phyloP scores from a whole-genome alignment of 2,113 vertebrate species.

The Rousettus leschenaultii region DNA sequence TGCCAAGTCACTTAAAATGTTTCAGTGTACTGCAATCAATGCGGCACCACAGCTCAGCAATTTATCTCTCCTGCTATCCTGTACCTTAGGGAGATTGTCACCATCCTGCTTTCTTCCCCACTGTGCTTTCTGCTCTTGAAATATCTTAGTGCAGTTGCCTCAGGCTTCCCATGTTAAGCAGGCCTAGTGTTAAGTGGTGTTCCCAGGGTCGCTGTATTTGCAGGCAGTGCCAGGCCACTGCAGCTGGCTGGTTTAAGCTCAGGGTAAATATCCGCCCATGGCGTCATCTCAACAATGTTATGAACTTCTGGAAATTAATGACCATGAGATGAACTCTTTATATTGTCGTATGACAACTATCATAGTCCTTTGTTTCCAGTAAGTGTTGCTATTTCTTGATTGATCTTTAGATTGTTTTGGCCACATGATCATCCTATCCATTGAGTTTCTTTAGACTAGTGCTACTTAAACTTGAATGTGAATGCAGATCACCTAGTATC shows the following conservation, averaged over 20 bases:
- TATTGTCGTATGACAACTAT: not conserved
- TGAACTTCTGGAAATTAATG: not conserved
- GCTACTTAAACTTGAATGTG: not conserved
- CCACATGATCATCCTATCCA: not conserved
- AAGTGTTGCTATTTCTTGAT: not conserved
- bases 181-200: not conserved
- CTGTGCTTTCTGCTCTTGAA: slow-evolving; percentile 13
- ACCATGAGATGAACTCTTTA: not conserved
- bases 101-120: not conserved
- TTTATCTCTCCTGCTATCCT: slow-evolving; percentile 24
- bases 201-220: not conserved
- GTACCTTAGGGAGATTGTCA: not conserved
- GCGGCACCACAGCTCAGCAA: not conserved
- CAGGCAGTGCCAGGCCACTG: not conserved
- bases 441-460: not conserved
- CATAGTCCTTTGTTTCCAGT: not conserved
- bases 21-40: slow-evolving; percentile 38
- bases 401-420: not conserved
- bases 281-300: not conserved
- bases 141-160: not conserved
- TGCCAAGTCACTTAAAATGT: not conserved
- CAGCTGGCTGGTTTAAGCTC: not conserved
- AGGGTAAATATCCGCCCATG: not conserved
- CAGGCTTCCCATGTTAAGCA: slow-evolving; percentile 17
- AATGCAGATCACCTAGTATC: not conserved